Conservation (phyloP, 2,797 vertebrate species). For the Parauchenoglanis punctatus region DNA sequence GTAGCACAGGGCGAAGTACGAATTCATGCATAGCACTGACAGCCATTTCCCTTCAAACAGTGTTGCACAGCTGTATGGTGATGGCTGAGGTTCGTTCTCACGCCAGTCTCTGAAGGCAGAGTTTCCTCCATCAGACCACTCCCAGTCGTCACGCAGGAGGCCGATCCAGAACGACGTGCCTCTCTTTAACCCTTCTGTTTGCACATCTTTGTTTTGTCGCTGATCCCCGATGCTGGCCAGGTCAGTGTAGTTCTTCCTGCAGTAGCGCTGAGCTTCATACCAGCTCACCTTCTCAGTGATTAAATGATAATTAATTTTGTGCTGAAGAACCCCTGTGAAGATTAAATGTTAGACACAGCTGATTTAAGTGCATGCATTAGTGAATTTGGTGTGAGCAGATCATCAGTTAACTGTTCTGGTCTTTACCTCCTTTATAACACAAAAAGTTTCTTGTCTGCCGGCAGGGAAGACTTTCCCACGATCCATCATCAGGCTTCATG, state of each 20-base stretch:
- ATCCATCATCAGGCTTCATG: not conserved
- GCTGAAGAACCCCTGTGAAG: not conserved
- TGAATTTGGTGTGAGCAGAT: not conserved
- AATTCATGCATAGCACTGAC: not conserved
- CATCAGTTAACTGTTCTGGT: not conserved
- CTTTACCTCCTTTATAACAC: constrained; percentile 27
- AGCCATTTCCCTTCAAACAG: not conserved
- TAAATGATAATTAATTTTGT: constrained; percentile 6
- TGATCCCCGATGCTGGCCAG: constrained; percentile 17
- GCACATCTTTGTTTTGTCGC: fast-evolving
- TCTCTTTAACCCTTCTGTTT: fast-evolving
- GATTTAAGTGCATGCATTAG: not conserved
- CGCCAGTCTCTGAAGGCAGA: constrained; percentile 46
- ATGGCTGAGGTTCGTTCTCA: not conserved
- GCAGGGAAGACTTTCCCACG: not conserved
- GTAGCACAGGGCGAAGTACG: not conserved
- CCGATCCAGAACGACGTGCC: constrained; percentile 62
- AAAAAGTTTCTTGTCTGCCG: not conserved
- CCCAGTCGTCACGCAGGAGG: constrained; percentile 28
- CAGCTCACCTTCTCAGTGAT: constrained; percentile 3
- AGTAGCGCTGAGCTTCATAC: constrained; percentile 62
- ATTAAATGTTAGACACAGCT: not conserved
- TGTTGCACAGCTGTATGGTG: not conserved
- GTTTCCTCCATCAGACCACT: constrained; percentile 36
- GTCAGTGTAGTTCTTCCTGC: constrained; percentile 41